Base-by-base conservation (phyloP, 2,113 vertebrate species). In the Mormyrus iriodes region DNA sequence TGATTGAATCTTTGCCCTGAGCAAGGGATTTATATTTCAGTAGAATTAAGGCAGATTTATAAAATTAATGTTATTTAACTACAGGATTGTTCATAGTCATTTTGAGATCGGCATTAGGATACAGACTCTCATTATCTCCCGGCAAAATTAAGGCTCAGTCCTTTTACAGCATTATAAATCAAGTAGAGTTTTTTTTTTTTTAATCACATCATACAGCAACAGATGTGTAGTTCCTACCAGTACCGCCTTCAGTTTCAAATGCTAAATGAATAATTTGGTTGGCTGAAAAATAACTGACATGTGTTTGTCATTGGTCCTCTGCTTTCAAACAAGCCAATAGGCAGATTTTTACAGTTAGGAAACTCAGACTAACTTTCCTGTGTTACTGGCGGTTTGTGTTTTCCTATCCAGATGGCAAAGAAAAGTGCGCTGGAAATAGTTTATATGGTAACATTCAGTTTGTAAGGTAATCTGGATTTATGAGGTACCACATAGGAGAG, bases 301-400 rank as follows among this genome's bases (percentile, higher is more conserved):
- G n/a, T 79, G 73, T 19, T 17, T 79, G 73, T 79, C 82, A 84
- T 48, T 84, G 82, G 44, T n/a, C 44, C 44, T 44, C 24, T 10
- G 82, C 44, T 46, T 84, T 84, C 44, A 8, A 84, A 84, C 73
- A 84, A 84, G 82, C 44, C 82, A 46, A 48, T 48, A 84, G 82
- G 2, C 42, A 21, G 44, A 24, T 46, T 84, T 84, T 84, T n/a
- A 46, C 82, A 46, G 44, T 24, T 48, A 84, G 19, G 44, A 48
- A 84, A 84, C 44, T 44, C 39, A 83, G 39, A 42, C 44, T 84
- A n/a, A 46, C 44, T 48, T 48, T 48, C 3, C 82, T 48, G 21
- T 84, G 82, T 84, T 39, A 79, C 42, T 84, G 21, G 44, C 15
- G 4, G 82, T 44, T 84, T 48, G 44, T 84, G 82, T 13, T 24